A percentile compares a stretch with the other conserved stretches of the same genome.
Conservation (phyloP, 2,888 invertebrate genomes). For the Teleogryllus oceanicus region DNA sequence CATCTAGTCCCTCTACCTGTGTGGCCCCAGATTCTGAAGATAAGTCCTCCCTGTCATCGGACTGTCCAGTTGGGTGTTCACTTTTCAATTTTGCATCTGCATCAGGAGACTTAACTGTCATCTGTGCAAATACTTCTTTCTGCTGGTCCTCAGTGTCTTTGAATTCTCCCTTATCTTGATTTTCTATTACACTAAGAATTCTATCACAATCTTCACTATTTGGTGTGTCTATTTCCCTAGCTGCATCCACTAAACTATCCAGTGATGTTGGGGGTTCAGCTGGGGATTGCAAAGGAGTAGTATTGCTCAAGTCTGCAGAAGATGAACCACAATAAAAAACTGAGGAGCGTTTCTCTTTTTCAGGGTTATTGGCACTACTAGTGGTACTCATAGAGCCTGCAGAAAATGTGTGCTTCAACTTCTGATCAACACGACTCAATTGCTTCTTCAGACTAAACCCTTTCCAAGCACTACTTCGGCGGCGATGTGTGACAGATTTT, state of each 20-base stretch:
- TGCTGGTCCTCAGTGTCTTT: not conserved
- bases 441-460: slow-evolving; percentile 77
- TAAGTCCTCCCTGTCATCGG: slow-evolving; percentile 42
- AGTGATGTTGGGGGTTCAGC: slow-evolving; percentile 23
- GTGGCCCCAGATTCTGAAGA: not conserved
- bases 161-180: not conserved
- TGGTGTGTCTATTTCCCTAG: slow-evolving; percentile 6
- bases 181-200: not conserved
- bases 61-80: slow-evolving; percentile 41
- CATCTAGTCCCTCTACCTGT: not conserved
- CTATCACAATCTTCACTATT: not conserved
- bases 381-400: slow-evolving; percentile 43
- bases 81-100: slow-evolving; percentile 39
- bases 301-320: slow-evolving; percentile 23
- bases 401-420: slow-evolving; percentile 63
- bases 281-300: slow-evolving; percentile 19
- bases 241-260: slow-evolving; percentile 21
- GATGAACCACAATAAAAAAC: slow-evolving; percentile 28
- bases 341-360: slow-evolving; percentile 27
- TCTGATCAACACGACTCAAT: slow-evolving; percentile 73
- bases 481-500: slow-evolving; percentile 19
- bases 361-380: not conserved
- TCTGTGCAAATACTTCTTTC: not conserved
- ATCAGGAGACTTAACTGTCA: not conserved
- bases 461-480: slow-evolving; percentile 57